Conservation (phyloP, 2,888 invertebrate genomes). For the Plagodis dolabraria region DNA sequence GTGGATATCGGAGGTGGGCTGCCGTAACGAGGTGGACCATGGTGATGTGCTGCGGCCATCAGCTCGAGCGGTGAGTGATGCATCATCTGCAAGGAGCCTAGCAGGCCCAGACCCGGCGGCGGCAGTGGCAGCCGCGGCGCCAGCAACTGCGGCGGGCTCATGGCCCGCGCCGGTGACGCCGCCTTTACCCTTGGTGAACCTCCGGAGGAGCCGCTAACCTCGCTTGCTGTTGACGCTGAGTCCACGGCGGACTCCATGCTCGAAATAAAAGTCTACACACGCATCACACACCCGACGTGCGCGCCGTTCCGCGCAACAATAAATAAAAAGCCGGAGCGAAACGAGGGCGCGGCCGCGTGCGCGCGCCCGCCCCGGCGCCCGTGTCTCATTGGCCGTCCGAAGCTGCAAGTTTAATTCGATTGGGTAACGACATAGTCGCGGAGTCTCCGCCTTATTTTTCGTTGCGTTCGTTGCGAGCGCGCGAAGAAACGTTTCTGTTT, state of each 20-base stretch:
- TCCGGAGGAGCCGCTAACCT: slow-evolving; percentile 80
- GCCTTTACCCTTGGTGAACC: slow-evolving; percentile 82
- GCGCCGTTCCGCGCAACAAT: slow-evolving; percentile 89
- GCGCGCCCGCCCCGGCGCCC: slow-evolving; percentile 75
- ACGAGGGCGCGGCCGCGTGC: slow-evolving; percentile 83
- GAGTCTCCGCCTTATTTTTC: slow-evolving; percentile 82
- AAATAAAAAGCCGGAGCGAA: slow-evolving; percentile 87
- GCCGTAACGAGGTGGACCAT: slow-evolving; percentile 93
- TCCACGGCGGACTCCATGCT: slow-evolving; percentile 85
- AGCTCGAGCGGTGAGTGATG: slow-evolving; percentile 93
- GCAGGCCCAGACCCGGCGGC: slow-evolving; percentile 92
- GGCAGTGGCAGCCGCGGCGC: slow-evolving; percentile 93
- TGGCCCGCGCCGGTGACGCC: slow-evolving; percentile 75
- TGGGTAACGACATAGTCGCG: slow-evolving; percentile 66
- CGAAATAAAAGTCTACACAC: slow-evolving; percentile 69
- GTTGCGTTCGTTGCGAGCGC: slow-evolving; percentile 75
- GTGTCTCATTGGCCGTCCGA: slow-evolving; percentile 73
- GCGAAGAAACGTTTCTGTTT: slow-evolving; percentile 85
- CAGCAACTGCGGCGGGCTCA: slow-evolving; percentile 86
- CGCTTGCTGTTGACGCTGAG: slow-evolving; percentile 84
- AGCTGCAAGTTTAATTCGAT: slow-evolving; percentile 58
- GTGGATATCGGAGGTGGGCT: slow-evolving; percentile 96
- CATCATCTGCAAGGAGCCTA: slow-evolving; percentile 92
- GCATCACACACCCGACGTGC: slow-evolving; percentile 87
- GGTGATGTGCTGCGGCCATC: slow-evolving; percentile 93